These are phyloP conservation scores for Halcyon chelicuti DNA, from an alignment of 2,797 vertebrate species.

Conservation along the genomic window DNA sequence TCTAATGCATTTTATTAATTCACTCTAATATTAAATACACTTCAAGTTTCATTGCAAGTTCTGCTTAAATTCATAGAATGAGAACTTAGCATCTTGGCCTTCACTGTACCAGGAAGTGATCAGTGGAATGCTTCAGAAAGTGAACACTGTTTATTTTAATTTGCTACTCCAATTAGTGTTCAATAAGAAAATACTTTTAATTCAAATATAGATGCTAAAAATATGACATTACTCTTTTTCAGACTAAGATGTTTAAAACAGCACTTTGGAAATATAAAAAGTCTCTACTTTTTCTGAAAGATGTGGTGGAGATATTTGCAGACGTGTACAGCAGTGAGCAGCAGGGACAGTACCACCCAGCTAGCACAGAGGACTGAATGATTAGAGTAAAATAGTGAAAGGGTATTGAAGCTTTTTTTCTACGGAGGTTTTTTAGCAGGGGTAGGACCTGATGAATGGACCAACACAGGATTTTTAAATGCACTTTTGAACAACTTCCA, in stretches of 20 bases:
- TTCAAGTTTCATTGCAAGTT: neutral
- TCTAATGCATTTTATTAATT: neutral
- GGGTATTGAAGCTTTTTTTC: neutral
- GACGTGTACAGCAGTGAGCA: neutral
- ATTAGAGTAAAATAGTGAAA: neutral
- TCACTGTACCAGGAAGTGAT: neutral
- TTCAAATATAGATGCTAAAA: slow-evolving; percentile 18
- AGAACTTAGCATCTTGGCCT: neutral
- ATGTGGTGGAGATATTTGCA: neutral
- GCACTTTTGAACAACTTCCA: neutral
- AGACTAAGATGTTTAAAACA: neutral
- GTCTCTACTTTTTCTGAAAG: neutral
- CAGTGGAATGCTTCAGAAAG: neutral
- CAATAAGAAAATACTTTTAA: slow-evolving; percentile 31
- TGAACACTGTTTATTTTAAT: neutral
- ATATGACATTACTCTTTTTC: neutral
- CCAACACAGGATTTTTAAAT: neutral
- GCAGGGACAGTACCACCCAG: neutral
- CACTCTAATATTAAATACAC: neutral
- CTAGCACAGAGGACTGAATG: neutral
- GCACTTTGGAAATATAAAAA: neutral
- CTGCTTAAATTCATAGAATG: neutral
- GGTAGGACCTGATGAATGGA: neutral
- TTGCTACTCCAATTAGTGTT: slow-evolving; percentile 31
- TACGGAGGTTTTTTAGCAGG: neutral